Base-by-base conservation (phyloP, 2,113 vertebrate genomes). In the Rhea pennata region DNA sequence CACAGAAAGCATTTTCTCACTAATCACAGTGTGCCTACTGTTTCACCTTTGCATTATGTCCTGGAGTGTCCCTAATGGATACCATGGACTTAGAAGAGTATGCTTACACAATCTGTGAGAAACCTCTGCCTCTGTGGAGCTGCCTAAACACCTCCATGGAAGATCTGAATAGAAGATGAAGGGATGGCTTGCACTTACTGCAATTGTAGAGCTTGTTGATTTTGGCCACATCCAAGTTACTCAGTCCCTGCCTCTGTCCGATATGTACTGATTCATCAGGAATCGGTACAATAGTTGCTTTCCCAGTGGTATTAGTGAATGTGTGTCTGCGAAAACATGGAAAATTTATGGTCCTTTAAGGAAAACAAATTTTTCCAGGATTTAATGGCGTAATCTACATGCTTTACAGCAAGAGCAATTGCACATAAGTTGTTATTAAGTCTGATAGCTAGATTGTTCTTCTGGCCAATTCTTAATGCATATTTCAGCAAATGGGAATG, bases 191-290 rank as follows among this genome's bases (percentile, higher is more conserved):
- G 36, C 39, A 97, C 97, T 90, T 91, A 98, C 98, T 98, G 73
- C 98, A 98, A 44, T 98, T 94, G 93, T 98, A 99, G 6, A 99
- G 98, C 78, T 96, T 96, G 71, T 99, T 99, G 91, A 98, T 98
- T 96, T 98, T 98, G 87, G 98, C 98, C 72, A 98, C 97, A 8
- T 98, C 98, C 75, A 98, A 87, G 36, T 93, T 87, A 90, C 98
- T 99, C 42, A 98, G 97, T 75, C 98, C 98, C 62, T 98, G 98
- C 79, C 98, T 96, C 87, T 99, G 98, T 71, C 98, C 98, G 81
- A 98, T 98, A 27, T 94, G 98, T 83, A 98, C 96, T 59, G 98
- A 97, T 64, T 78, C 96, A 92, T 99, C 98, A 71, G 98, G 98
- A 96, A 97, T 98, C 48, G 98, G 98, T 50, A 98, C 96, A 46